Percentiles rank a stretch among this genome's conserved stretches.
These are phyloP conservation scores for Austrolebias charrua DNA, from an alignment of 2,797 vertebrate species.

Conservation along the genomic window DNA sequence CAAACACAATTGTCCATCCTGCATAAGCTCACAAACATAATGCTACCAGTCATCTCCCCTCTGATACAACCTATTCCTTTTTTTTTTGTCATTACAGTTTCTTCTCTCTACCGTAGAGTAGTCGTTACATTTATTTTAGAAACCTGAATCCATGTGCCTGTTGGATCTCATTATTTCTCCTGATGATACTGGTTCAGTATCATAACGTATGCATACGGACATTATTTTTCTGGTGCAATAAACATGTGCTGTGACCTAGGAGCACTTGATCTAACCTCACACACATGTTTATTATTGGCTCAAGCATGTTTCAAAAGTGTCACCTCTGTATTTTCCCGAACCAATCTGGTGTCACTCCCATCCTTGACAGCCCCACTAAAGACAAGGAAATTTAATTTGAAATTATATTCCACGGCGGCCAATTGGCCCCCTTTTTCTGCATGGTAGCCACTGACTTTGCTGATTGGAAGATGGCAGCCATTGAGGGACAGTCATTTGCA, in stretches of 20 bases:
- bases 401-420: constrained; percentile 49
- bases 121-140: constrained; percentile 95
- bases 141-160: constrained; percentile 99
- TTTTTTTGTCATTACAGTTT: constrained; percentile 94
- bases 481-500: constrained; percentile 68
- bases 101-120: constrained; percentile 93
- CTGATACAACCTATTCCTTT: constrained; percentile 84
- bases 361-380: constrained; percentile 81
- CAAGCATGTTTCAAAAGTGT: constrained; percentile 99
- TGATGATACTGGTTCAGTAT: constrained; percentile 99
- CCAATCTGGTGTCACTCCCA: constrained; percentile 84
- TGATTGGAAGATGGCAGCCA: constrained; percentile 74
- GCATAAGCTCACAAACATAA: constrained; percentile 96
- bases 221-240: constrained; percentile 99
- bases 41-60: constrained; percentile 90
- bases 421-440: constrained; percentile 67
- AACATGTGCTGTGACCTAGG: constrained; percentile 99
- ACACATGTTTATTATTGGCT: constrained; percentile 99
- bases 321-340: constrained; percentile 97
- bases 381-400: constrained; percentile 69
- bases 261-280: constrained; percentile 93
- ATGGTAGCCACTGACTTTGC: constrained; percentile 70
- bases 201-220: constrained; percentile 99
- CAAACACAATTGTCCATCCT: constrained; percentile 92
- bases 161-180: constrained; percentile 99